phyloP scores from a whole-genome alignment of 2,797 vertebrate species.

The Novumbra hubbsi region DNA sequence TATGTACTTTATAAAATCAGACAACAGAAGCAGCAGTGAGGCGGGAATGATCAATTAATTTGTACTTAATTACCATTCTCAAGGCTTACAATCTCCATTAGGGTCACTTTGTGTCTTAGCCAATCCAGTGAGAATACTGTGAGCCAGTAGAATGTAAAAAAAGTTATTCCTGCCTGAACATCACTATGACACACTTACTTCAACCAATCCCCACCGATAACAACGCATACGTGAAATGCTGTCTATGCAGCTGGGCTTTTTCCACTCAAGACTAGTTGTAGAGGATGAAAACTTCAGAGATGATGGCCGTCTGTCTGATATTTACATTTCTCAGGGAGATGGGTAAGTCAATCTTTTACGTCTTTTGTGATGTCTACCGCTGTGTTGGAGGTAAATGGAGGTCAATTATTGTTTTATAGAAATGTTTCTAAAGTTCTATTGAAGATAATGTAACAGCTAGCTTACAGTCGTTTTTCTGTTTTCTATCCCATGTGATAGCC shows the following conservation, averaged over 20 bases:
- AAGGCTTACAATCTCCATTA: background rate
- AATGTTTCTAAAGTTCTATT: background rate
- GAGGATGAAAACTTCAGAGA: slow-evolving; percentile 25
- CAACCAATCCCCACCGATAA: slow-evolving; percentile 15
- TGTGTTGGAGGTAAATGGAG: background rate
- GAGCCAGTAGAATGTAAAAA: slow-evolving; percentile 22
- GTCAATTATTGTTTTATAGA: background rate
- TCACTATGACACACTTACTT: slow-evolving; percentile 1
- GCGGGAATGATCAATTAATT: background rate
- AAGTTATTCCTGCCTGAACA: background rate
- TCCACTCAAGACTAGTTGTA: background rate
- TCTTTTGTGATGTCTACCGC: background rate
- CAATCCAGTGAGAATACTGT: slow-evolving; percentile 3
- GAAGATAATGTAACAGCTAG: background rate
- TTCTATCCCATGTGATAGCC: background rate
- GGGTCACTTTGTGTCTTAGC: background rate
- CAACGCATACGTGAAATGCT: slow-evolving; percentile 21
- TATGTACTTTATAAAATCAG: background rate
- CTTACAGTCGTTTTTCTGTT: background rate
- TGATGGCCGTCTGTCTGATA: slow-evolving; percentile 18
- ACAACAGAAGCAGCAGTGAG: background rate
- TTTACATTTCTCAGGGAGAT: slow-evolving; percentile 22
- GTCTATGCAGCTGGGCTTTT: background rate
- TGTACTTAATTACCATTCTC: background rate
- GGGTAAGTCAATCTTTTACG: slow-evolving; percentile 26